A percentile compares a stretch with the other conserved stretches of the same genome.
Evolutionary conservation across 1,140 invertebrate species (phyloP).

Genomic region (Bombus huntii): DNA sequence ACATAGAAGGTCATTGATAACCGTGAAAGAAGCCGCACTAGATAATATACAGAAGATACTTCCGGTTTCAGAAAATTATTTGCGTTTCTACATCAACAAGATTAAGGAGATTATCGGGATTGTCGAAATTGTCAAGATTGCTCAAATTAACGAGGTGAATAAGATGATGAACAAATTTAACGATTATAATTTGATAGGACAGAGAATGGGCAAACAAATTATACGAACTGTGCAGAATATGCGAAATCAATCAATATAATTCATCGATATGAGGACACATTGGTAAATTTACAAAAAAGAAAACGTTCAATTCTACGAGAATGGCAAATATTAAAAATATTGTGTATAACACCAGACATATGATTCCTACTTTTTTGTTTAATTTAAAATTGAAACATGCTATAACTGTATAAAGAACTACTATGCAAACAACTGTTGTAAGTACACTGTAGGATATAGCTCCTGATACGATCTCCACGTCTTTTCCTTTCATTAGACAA

Average conservation of each 20-base stretch:
- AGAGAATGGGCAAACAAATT: not conserved
- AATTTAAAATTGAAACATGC: conserved; percentile 84
- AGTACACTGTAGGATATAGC: conserved; percentile 87
- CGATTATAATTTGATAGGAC: not conserved
- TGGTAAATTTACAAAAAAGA: conserved; percentile 80
- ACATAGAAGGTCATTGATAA: not conserved
- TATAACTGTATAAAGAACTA: conserved; percentile 84
- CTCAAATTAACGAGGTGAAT: not conserved
- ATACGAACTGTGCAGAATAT: not conserved
- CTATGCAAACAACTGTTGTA: conserved; percentile 84
- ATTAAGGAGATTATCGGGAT: not conserved
- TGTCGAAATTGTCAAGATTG: too few relatives aligned
- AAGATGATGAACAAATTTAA: not conserved
- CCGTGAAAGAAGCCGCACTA: not conserved
- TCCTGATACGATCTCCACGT: conserved; percentile 84
- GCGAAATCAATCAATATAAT: not conserved
- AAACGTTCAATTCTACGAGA: conserved; percentile 84
- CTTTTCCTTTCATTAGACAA: conserved; percentile 83
- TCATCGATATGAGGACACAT: conserved; percentile 69
- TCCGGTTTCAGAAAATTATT: not conserved
- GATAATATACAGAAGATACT: not conserved
- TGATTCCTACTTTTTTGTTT: conserved; percentile 84
- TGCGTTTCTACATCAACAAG: not conserved
- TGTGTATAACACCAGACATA: conserved; percentile 84
- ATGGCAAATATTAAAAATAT: conserved; percentile 86